Percentiles rank a stretch among this genome's conserved stretches.
Evolutionary conservation across 2,888 invertebrate species (phyloP).

Genomic region (Andrena flavipes): DNA sequence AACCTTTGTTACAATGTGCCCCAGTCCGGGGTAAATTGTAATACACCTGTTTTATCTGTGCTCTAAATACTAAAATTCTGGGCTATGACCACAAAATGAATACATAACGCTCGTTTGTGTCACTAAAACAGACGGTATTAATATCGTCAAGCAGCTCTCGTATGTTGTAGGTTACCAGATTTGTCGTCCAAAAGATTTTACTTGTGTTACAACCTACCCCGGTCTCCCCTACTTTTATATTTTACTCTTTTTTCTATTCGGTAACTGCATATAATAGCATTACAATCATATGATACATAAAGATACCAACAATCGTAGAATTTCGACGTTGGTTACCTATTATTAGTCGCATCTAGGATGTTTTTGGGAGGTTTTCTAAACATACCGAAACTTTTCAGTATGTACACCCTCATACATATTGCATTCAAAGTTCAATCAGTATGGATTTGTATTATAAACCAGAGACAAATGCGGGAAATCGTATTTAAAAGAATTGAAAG

Average conservation of each 20-base stretch:
- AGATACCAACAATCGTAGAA: not conserved
- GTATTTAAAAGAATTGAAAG: not conserved
- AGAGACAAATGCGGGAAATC: not conserved
- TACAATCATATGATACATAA: slow-evolving; percentile 5
- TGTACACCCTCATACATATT: not conserved
- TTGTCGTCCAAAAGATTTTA: too few species aligned
- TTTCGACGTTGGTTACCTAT: not conserved
- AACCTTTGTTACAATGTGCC: too few species aligned
- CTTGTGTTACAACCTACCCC: too few species aligned
- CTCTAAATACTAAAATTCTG: too few species aligned
- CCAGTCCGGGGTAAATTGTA: too few species aligned
- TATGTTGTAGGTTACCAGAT: too few species aligned
- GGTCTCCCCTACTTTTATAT: not conserved
- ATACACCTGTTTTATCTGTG: too few species aligned
- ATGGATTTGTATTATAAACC: not conserved
- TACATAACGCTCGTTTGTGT: too few species aligned
- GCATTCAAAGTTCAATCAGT: slow-evolving; percentile 9
- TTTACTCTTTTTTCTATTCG: not conserved
- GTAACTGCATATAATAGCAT: slow-evolving; percentile 10
- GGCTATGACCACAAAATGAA: too few species aligned
- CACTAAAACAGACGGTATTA: too few species aligned
- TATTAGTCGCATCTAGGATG: not conserved
- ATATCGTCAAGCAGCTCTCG: too few species aligned
- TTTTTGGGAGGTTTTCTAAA: slow-evolving; percentile 14
- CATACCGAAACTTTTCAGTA: not conserved